phyloP scores from a whole-genome alignment of 2,888 invertebrate species.

The Drosophila fulvimacula region DNA sequence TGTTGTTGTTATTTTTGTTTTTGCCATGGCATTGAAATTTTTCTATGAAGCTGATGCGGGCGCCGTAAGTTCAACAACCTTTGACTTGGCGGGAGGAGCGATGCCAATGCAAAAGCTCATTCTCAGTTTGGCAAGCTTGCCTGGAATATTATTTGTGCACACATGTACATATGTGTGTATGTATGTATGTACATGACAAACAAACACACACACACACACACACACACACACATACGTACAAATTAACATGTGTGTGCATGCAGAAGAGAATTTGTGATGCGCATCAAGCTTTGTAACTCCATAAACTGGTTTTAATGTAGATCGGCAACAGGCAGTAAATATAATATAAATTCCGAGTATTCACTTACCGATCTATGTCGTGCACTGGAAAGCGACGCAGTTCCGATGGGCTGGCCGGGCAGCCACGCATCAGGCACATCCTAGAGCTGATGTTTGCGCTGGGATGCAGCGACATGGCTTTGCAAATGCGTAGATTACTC shows the following conservation, averaged over 20 bases:
- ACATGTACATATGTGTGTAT: too few relatives aligned
- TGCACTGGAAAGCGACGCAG: constrained; percentile 80
- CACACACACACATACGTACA: constrained; percentile 1
- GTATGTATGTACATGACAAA: constrained; percentile 11
- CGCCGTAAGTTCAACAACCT: constrained; percentile 80
- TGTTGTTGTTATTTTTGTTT: constrained; percentile 35
- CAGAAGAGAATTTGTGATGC: constrained; percentile 52
- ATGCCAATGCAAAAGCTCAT: constrained; percentile 55
- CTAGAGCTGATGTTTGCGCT: constrained; percentile 41
- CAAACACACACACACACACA: background rate
- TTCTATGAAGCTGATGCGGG: constrained; percentile 75
- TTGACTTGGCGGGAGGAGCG: constrained; percentile 66
- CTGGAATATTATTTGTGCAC: constrained; percentile 23
- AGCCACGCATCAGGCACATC: constrained; percentile 72
- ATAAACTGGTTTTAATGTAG: constrained; percentile 52
- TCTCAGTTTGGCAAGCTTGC: constrained; percentile 18
- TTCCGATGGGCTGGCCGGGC: constrained; percentile 62
- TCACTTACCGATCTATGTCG: constrained; percentile 72
- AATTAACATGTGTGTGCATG: background rate
- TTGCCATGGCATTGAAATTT: constrained; percentile 82
- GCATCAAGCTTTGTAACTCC: constrained; percentile 51
- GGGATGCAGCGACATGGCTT: constrained; percentile 60
- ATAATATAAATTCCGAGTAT: constrained; percentile 19
- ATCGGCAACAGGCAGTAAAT: constrained; percentile 30
- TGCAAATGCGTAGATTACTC: constrained; percentile 62